Conservation (phyloP, 92 coral and sea anemone species). For the Ricordea florida region DNA sequence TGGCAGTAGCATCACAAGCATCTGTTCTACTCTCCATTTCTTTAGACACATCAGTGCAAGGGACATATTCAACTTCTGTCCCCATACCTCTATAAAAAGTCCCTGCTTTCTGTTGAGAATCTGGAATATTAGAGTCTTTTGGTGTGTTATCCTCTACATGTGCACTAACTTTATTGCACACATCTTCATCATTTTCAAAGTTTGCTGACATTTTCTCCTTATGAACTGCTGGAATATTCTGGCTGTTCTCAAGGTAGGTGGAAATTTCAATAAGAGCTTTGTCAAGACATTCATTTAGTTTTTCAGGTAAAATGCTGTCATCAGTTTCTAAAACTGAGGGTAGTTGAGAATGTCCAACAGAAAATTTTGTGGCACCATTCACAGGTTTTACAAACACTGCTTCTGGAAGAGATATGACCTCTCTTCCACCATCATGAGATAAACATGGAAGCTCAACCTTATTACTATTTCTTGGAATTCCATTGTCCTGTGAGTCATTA, state of each 20-base stretch:
- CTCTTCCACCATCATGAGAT: too few relatives aligned
- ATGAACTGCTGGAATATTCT: conserved; percentile 3
- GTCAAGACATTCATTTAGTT: conserved; percentile 73
- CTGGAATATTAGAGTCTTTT: not conserved
- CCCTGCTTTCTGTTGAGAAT: not conserved
- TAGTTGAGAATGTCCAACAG: not conserved
- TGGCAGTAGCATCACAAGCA: not conserved
- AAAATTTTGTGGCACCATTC: not conserved
- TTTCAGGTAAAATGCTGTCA: conserved; percentile 65
- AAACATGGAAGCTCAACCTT: too few relatives aligned
- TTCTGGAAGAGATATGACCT: too few relatives aligned
- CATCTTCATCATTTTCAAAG: not conserved
- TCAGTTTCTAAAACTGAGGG: conserved; percentile 18
- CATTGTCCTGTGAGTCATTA: too few relatives aligned
- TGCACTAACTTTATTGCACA: not conserved
- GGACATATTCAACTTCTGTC: not conserved
- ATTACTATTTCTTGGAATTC: too few relatives aligned
- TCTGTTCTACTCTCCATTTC: not conserved
- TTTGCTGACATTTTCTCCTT: not conserved
- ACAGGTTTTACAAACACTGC: too few relatives aligned
- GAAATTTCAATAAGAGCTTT: conserved; percentile 81
- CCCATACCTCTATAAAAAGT: not conserved
- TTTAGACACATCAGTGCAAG: not conserved
- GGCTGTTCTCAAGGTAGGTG: conserved; percentile 60
- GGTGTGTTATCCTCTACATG: not conserved